A percentile compares a stretch with the other conserved stretches of the same genome.
Conservation (phyloP, 2,797 vertebrate genomes). For the Emydoidea blandingii region DNA sequence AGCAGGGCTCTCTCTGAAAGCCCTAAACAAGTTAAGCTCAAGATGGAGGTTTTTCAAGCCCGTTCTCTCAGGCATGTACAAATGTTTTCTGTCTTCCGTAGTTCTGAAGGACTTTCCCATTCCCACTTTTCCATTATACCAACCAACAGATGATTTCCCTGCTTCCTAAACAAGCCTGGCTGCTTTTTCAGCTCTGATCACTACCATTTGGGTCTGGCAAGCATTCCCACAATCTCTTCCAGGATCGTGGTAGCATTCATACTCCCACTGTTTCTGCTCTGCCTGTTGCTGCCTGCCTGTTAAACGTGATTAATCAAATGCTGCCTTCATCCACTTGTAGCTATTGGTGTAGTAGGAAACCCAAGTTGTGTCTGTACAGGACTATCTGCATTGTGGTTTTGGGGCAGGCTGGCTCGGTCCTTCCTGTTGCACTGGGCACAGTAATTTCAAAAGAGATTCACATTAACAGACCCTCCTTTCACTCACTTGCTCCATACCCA, state of each 20-base stretch:
- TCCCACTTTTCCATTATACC: not conserved
- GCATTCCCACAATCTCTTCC: not conserved
- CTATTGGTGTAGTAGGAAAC: too few relatives aligned
- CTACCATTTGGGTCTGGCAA: too few relatives aligned
- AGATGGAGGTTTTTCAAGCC: too few relatives aligned
- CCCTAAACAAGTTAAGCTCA: too few relatives aligned
- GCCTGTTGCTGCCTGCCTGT: not conserved
- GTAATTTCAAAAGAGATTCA: slow-evolving; percentile 30
- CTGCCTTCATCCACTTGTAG: too few relatives aligned
- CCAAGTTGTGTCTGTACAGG: too few relatives aligned
- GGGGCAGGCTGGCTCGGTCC: not conserved
- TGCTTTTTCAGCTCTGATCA: slow-evolving; percentile 12
- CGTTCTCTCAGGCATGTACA: too few relatives aligned
- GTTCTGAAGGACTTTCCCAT: not conserved
- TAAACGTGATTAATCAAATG: too few relatives aligned
- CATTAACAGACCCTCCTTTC: not conserved
- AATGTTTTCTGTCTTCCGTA: too few relatives aligned
- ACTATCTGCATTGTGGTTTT: too few relatives aligned
- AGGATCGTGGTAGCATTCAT: not conserved
- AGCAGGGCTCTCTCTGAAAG: too few relatives aligned
- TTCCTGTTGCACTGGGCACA: not conserved
- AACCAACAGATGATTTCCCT: not conserved
- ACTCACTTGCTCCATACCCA: not conserved
- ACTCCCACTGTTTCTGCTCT: not conserved
- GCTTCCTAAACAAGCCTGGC: not conserved